These are phyloP conservation scores for Oncorhynchus clarkii DNA, from an alignment of 2,113 vertebrate genomes.

Conservation along the genomic window DNA sequence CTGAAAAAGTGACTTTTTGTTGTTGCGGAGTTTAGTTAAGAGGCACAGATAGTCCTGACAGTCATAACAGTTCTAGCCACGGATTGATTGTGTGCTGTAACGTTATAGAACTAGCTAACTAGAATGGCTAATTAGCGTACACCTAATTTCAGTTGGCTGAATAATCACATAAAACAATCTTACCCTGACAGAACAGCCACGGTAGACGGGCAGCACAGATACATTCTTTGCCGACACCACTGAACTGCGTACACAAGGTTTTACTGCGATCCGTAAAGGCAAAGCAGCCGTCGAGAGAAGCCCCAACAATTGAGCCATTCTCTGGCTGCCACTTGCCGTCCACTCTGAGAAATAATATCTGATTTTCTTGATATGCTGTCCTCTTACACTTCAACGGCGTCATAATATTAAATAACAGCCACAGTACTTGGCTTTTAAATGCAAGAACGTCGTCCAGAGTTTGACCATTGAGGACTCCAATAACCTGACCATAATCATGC, in stretches of 20 bases:
- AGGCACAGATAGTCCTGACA: too few relatives aligned
- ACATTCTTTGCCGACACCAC: constrained; percentile 14
- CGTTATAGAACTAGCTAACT: not conserved
- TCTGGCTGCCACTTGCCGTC: constrained; percentile 6
- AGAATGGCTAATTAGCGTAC: not conserved
- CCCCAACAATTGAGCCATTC: constrained; percentile 63
- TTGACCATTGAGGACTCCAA: not conserved
- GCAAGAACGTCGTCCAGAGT: constrained; percentile 39
- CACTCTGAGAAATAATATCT: not conserved
- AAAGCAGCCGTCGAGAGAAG: constrained; percentile 57
- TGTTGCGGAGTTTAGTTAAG: too few relatives aligned
- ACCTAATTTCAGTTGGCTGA: not conserved
- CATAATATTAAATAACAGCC: constrained; percentile 36
- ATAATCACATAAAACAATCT: not conserved
- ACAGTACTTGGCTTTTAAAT: not conserved
- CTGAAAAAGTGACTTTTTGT: too few relatives aligned
- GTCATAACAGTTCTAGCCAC: too few relatives aligned
- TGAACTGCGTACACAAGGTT: constrained; percentile 29
- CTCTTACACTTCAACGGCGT: not conserved
- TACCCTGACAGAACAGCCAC: constrained; percentile 33
- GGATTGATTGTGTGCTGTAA: too few relatives aligned
- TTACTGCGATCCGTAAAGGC: constrained; percentile 44
- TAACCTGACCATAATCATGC: not conserved
- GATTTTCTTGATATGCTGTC: not conserved
- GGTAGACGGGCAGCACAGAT: not conserved